Percentiles rank a stretch among this genome's conserved stretches.
Evolutionary conservation across 1,140 invertebrate genomes (phyloP).

Genomic region (Drosophila seguyi): DNA sequence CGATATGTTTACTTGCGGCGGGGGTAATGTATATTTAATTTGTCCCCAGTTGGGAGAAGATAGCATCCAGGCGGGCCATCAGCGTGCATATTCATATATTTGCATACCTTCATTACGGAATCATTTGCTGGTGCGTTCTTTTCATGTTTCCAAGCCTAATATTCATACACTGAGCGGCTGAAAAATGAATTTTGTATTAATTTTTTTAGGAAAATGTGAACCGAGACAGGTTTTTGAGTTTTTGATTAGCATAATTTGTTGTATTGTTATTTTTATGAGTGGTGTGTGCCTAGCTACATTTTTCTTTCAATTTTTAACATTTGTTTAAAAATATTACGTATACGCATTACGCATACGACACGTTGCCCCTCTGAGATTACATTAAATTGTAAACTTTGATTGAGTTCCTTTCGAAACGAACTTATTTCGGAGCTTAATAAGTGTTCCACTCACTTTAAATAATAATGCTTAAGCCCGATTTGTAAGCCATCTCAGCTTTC

Average conservation of each 20-base stretch:
- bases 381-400: not conserved
- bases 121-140: conserved; percentile 20
- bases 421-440: not conserved
- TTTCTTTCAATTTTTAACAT: not conserved
- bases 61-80: conserved; percentile 29
- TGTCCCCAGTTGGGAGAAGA: conserved; percentile 41
- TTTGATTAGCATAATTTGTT: not conserved
- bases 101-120: conserved; percentile 43
- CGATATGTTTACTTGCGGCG: conserved; percentile 29
- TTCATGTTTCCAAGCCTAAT: conserved; percentile 11
- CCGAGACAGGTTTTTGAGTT: not conserved
- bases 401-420: not conserved
- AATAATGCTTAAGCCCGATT: not conserved
- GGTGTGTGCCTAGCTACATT: not conserved
- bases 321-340: not conserved
- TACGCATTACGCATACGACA: not conserved
- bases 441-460: not conserved
- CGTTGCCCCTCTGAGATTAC: not conserved
- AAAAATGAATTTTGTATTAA: not conserved
- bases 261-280: no score
- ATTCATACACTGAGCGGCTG: conserved; percentile 12
- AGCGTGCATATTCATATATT: conserved; percentile 34
- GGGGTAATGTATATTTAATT: conserved; percentile 49
- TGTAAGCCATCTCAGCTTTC: conserved; percentile 2
- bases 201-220: conserved; percentile 1